Evolutionary conservation across 2,888 invertebrate species (phyloP), one percentile per base, ranked within the genome.

Genomic region (Clivina fossor): DNA sequence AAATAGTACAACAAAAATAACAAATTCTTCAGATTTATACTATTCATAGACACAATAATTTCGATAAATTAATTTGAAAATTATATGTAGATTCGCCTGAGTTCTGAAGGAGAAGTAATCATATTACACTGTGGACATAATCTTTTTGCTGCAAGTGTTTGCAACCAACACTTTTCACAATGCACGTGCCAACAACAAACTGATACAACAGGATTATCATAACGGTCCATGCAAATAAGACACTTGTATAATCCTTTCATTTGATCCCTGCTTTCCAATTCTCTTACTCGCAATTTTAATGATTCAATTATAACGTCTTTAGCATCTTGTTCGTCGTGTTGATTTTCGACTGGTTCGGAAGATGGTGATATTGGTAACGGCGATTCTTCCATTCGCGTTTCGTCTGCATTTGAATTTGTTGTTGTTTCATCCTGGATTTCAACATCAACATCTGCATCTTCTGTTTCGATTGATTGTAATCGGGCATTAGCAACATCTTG

Each of bases 141-240:
- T 70, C 94, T 94, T 76, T 94, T 92, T 0, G 90, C 88, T 18
- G 90, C 88, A 1, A 75, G 65, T 4, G 86, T 84, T 68, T 83
- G 81, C 19, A 86, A 74, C 87, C 87, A 88, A 69, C 88, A 88
- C 61, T 83, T 80, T 77, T 95, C 93, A 68, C 96, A 96, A 72
- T 95, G 91, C 0, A 95, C 94, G 73, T 96, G 96, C 95, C 95
- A 96, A 73, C 96, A 96, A 68, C 92, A 92, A 58, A 94, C 88
- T 1, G 95, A 95, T 48, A 93, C 92, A 4, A 93, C 87, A 0
- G 95, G 93, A 32, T 89, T 90, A 51, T 81, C 80, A 72, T 92
- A 92, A 22, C 85, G 80, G 48, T 90, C 93, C 78, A 93, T 84
- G 69, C 94, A 94, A 62, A 94, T 94, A 47, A 93, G 79, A 76